phyloP scores from a whole-genome alignment of 2,797 vertebrate species.

The Syndactyla subalaris region DNA sequence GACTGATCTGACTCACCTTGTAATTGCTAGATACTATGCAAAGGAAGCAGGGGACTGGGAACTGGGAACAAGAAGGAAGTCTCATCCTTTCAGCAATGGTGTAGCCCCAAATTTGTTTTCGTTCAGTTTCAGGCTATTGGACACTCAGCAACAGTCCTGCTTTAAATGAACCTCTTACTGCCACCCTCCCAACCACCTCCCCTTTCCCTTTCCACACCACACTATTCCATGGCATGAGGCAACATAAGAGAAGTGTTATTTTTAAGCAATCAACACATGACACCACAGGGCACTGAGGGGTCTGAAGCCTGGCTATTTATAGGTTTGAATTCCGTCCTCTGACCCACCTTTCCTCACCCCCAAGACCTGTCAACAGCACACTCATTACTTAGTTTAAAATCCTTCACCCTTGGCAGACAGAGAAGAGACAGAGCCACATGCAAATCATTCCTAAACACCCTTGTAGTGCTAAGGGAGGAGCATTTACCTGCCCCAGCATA shows the following conservation, averaged over 20 bases:
- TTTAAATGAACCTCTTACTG: background rate
- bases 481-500: background rate
- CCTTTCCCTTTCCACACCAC: background rate
- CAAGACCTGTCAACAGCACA: background rate
- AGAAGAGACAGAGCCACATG: background rate
- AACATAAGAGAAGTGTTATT: background rate
- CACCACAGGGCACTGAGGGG: background rate
- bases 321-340: background rate
- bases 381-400: background rate
- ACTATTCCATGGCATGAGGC: background rate
- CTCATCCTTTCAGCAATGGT: background rate
- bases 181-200: background rate
- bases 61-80: background rate
- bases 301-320: background rate
- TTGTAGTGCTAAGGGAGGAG: background rate
- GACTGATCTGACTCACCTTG: slow-evolving; percentile 25
- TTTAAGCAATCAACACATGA: background rate
- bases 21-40: slow-evolving; percentile 49
- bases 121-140: background rate
- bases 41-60: slow-evolving; percentile 12
- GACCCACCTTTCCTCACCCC: background rate
- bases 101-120: background rate
- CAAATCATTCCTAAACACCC: slow-evolving; percentile 1
- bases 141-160: background rate
- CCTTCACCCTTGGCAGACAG: background rate